Evolutionary conservation across 2,888 invertebrate species (phyloP).

Genomic region (Scaptomyza cyrtandrae): DNA sequence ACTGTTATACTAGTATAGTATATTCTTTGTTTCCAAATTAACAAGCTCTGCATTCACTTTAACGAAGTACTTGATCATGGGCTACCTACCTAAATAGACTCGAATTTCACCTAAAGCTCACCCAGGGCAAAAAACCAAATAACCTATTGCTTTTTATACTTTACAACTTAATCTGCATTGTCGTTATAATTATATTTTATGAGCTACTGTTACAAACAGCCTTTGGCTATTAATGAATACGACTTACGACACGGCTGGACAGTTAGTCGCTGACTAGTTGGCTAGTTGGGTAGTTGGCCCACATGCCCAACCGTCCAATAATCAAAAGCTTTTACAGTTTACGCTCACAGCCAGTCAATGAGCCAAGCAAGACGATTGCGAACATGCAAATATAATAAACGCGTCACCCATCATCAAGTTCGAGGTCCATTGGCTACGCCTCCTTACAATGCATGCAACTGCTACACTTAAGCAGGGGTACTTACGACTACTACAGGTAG

Average conservation of each 20-base stretch:
- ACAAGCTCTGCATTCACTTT: background rate
- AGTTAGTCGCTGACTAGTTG: conserved; percentile 18
- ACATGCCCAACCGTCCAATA: conserved; percentile 40
- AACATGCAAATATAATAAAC: conserved; percentile 54
- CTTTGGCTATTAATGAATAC: conserved; percentile 36
- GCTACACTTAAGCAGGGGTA: conserved; percentile 7
- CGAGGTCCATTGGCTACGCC: conserved; percentile 40
- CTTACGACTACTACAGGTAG: background rate
- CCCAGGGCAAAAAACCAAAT: conserved; percentile 1
- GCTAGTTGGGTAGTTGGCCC: conserved; percentile 26
- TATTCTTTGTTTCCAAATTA: background rate
- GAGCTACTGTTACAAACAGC: conserved; percentile 67
- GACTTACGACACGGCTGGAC: conserved; percentile 43
- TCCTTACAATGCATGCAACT: conserved; percentile 12
- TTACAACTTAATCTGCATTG: conserved; percentile 57
- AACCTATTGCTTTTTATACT: background rate
- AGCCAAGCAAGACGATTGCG: conserved; percentile 1
- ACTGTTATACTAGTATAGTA: background rate
- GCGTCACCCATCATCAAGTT: conserved; percentile 65
- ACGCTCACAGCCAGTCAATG: conserved; percentile 14
- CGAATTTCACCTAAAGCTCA: conserved; percentile 33
- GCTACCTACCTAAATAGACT: conserved; percentile 4
- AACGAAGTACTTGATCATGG: background rate
- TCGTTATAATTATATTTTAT: conserved; percentile 63
- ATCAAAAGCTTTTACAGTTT: conserved; percentile 44